Evolutionary conservation across 2,888 invertebrate species (phyloP).

Genomic region (Emmelina monodactyla): DNA sequence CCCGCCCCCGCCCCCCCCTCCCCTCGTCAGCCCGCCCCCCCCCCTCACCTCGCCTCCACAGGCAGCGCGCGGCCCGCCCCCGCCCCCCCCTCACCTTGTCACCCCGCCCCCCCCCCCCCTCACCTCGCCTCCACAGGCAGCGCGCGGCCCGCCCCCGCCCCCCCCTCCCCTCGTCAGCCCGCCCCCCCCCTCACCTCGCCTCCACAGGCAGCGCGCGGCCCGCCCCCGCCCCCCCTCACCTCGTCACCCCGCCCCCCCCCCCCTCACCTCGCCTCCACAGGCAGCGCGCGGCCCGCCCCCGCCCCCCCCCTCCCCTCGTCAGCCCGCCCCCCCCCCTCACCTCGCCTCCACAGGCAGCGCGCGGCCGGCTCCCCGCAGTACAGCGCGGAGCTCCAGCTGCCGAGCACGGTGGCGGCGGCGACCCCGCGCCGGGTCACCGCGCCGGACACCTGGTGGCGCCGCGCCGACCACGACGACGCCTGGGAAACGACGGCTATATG

Average conservation of each 20-base stretch:
- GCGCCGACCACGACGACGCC: conserved; percentile 81
- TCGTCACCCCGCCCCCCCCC: conserved; percentile 1
- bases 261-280: conserved; percentile 77
- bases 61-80: too few species aligned
- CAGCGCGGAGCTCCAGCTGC: conserved; percentile 84
- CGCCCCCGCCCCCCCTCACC: background rate
- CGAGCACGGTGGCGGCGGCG: conserved; percentile 68
- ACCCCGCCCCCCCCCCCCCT: too few species aligned
- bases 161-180: too few species aligned
- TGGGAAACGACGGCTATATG: too few species aligned
- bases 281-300: background rate
- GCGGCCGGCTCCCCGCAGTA: conserved; percentile 77
- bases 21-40: too few species aligned
- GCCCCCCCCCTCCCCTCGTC: background rate
- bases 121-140: too few species aligned
- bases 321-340: conserved; percentile 26
- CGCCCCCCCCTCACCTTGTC: too few species aligned
- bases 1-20: background rate
- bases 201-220: too few species aligned
- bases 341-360: conserved; percentile 80
- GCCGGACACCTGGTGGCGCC: conserved; percentile 80
- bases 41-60: too few species aligned
- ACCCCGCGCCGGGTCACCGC: conserved; percentile 67
- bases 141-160: too few species aligned
- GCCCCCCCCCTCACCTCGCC: too few species aligned